Percentiles rank a stretch among this genome's conserved stretches.
phyloP scores from a whole-genome alignment of 37 sponge, comb jelly and placozoan genomes.

The Haliclona indistincta region DNA sequence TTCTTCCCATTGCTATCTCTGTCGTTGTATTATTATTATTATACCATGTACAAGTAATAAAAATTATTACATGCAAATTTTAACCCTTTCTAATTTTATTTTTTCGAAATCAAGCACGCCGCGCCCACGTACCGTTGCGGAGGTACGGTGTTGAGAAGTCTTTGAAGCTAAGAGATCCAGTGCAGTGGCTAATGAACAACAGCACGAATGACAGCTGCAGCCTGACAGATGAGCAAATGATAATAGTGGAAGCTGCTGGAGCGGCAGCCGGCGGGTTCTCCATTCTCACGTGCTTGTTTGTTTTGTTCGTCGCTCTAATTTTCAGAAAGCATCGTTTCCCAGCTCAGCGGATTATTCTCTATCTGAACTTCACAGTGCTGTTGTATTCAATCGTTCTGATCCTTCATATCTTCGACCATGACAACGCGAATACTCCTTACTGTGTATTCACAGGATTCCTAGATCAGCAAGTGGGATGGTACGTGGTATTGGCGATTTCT shows the following conservation, averaged over 20 bases:
- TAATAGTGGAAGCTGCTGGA: constrained; percentile 8
- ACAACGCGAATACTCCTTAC: background rate
- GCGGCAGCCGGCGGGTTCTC: constrained; percentile 7
- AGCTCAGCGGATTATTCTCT: constrained; percentile 42
- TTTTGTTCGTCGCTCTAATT: constrained; percentile 20
- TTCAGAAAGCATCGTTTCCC: background rate
- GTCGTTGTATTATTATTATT: too few relatives aligned
- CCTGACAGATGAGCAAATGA: too few relatives aligned
- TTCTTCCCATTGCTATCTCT: too few relatives aligned
- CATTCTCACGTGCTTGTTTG: constrained; percentile 5
- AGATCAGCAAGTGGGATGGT: constrained; percentile 20
- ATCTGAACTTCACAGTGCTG: constrained; percentile 14
- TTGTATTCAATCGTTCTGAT: background rate
- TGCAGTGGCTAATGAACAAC: too few relatives aligned
- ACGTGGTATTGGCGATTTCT: background rate
- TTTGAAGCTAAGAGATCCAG: too few relatives aligned
- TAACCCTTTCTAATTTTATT: too few relatives aligned
- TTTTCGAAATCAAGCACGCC: too few relatives aligned
- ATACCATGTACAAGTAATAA: too few relatives aligned
- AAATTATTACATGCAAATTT: too few relatives aligned
- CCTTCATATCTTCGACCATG: constrained; percentile 31
- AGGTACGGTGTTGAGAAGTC: too few relatives aligned
- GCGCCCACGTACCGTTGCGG: too few relatives aligned
- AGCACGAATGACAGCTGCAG: too few relatives aligned
- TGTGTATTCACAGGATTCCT: constrained; percentile 40